Evolutionary conservation across 2,888 invertebrate genomes (phyloP), one percentile per base, ranked within the genome.

Genomic region (Hirtodrosophila confusa): DNA sequence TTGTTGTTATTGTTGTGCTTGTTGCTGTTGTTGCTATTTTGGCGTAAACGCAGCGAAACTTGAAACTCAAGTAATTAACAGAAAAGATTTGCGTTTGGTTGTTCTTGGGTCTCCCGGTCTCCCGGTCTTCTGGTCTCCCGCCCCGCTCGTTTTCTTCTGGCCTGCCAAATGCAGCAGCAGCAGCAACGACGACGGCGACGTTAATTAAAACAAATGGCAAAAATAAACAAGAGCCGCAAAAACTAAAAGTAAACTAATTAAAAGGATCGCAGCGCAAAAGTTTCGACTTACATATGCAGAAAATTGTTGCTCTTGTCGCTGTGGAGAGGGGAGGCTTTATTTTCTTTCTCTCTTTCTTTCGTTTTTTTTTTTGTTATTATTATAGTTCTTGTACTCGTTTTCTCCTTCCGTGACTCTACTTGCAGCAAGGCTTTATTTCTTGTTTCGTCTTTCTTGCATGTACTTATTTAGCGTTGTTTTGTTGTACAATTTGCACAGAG

Each of bases 251-350:
- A 78, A 80, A 72, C 80, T 72, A 84, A 84, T 80, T 78, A 78
- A 80, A 80, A 84, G 78, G 80, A 84, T 80, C 78, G 82, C 61
- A 51, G 57, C 56, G 43, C 51, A 62, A 69, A 78, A 69, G 75
- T 73, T 75, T 80, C 78, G 41, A 80, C 80, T 80, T 80, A 80
- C 80, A 80, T 80, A 80, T 80, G 82, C 85, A 78, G 79, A 78
- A 74, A 75, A 61, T 78, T 69, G 71, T 77, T 69, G 75, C 62
- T 69, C 41, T 51, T 74, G 44, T 62, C 62, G 54, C 45, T 51
- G 53, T n/a, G 44, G 56, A 61, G n/a, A 39, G 24, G 33, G 41
- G 50, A n/a, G 39, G 27, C 8, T 31, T 3, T 49, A 53, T 63
- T 63, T 64, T 54, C 47, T 53, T 33, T 29, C 35, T 9, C 5